These are phyloP conservation scores for Onchidella celtica DNA, from an alignment of 2,888 invertebrate genomes.

Conservation along the genomic window DNA sequence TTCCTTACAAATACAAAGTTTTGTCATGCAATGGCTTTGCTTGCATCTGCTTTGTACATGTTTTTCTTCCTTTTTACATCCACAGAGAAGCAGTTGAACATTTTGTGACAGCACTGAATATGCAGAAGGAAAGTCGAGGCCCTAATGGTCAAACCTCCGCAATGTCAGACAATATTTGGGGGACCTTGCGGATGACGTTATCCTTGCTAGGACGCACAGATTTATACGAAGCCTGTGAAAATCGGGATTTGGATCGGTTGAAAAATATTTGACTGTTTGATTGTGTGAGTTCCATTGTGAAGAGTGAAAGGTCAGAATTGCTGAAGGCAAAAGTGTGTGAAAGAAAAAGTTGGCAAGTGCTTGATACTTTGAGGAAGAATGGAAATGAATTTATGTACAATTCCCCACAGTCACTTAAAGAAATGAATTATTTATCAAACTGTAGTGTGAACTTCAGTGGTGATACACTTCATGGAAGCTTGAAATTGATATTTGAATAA, in stretches of 20 bases:
- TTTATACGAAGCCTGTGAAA: constrained; percentile 83
- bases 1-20: too few relatives aligned
- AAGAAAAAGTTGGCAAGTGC: not conserved
- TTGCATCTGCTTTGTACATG: too few relatives aligned
- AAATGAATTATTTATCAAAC: not conserved
- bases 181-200: constrained; percentile 91
- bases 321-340: not conserved
- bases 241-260: constrained; percentile 78
- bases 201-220: constrained; percentile 87
- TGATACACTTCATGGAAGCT: not conserved
- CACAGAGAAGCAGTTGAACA: constrained; percentile 95
- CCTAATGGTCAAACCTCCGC: constrained; percentile 79
- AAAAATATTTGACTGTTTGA: constrained; percentile 30
- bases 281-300: not conserved
- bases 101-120: constrained; percentile 94
- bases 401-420: not conserved
- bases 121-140: constrained; percentile 89
- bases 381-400: not conserved
- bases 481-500: constrained; percentile 31
- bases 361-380: not conserved
- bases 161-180: constrained; percentile 97
- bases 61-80: too few relatives aligned
- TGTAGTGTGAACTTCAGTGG: not conserved
- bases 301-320: not conserved
- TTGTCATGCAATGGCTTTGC: too few relatives aligned